Evolutionary conservation across 2,113 vertebrate species (phyloP).

Genomic region (Paradoxurus hermaphroditus): DNA sequence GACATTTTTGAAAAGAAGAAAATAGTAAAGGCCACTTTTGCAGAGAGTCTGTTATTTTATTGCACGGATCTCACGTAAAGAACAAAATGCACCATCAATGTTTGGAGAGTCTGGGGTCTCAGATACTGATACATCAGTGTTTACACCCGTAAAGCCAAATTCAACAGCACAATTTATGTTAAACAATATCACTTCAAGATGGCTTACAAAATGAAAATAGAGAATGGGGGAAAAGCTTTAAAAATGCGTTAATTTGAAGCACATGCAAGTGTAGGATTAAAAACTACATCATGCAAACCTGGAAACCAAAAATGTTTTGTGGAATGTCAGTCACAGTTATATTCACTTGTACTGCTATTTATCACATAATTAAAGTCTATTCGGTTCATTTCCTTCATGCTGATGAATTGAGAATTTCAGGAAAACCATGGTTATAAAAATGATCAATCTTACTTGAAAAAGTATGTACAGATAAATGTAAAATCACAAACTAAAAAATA

Average conservation of each 20-base stretch:
- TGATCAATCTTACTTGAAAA: slow-evolving; percentile 76
- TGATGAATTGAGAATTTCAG: slow-evolving; percentile 77
- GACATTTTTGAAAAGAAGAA: neutral
- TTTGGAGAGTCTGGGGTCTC: slow-evolving; percentile 78
- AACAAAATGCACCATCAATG: slow-evolving; percentile 84
- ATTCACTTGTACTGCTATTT: slow-evolving; percentile 76
- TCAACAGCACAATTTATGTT: slow-evolving; percentile 73
- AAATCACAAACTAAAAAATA: slow-evolving; percentile 72
- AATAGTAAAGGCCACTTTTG: slow-evolving; percentile 65
- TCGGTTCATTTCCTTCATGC: slow-evolving; percentile 85
- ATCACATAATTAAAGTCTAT: slow-evolving; percentile 69
- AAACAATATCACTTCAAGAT: slow-evolving; percentile 65
- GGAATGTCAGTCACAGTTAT: slow-evolving; percentile 72
- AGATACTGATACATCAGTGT: slow-evolving; percentile 66
- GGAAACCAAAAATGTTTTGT: slow-evolving; percentile 33
- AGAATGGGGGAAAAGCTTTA: slow-evolving; percentile 49
- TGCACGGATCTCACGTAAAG: slow-evolving; percentile 83
- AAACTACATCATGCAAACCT: slow-evolving; percentile 76
- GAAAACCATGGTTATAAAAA: slow-evolving; percentile 81
- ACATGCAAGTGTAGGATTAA: slow-evolving; percentile 70
- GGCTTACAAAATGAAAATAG: slow-evolving; percentile 72
- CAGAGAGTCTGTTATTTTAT: slow-evolving; percentile 85
- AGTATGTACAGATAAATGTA: slow-evolving; percentile 82
- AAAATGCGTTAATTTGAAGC: slow-evolving; percentile 70
- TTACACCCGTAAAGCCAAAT: slow-evolving; percentile 69